Evolutionary conservation across 2,113 vertebrate species (phyloP).

Genomic region (Hemibagrus wyckioides): DNA sequence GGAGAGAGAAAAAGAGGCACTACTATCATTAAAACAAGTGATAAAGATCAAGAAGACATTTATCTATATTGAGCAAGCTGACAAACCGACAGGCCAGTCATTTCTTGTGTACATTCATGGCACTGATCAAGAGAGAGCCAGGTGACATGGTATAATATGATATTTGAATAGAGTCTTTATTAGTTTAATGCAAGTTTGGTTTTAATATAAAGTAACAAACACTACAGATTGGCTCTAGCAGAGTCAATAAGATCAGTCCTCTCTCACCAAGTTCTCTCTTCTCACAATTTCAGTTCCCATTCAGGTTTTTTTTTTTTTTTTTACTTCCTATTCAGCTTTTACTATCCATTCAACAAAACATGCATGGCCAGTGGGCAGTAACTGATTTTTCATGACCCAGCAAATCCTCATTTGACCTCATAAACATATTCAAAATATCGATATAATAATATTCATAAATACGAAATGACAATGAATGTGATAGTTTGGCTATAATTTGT

Average conservation of each 20-base stretch:
- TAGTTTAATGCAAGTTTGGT: not conserved
- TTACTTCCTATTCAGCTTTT: not conserved
- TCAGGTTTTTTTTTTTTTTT: not conserved
- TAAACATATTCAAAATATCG: not conserved
- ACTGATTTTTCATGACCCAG: not conserved
- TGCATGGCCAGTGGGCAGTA: not conserved
- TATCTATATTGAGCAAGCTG: not conserved
- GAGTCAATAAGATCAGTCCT: not conserved
- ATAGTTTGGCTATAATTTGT: not conserved
- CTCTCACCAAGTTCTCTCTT: not conserved
- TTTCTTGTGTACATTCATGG: not conserved
- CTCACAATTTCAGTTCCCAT: not conserved
- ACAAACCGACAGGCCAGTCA: not conserved
- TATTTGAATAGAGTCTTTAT: not conserved
- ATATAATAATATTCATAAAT: not conserved
- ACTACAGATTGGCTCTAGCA: not conserved
- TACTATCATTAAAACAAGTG: not conserved
- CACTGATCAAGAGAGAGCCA: not conserved
- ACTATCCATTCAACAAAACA: not conserved
- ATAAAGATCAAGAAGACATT: not conserved
- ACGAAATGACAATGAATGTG: not conserved
- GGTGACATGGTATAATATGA: not conserved
- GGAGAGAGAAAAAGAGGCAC: not conserved
- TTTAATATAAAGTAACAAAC: not conserved
- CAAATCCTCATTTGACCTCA: not conserved